These are phyloP conservation scores for Drosophila mettleri DNA, from an alignment of 2,888 invertebrate genomes.

Conservation along the genomic window DNA sequence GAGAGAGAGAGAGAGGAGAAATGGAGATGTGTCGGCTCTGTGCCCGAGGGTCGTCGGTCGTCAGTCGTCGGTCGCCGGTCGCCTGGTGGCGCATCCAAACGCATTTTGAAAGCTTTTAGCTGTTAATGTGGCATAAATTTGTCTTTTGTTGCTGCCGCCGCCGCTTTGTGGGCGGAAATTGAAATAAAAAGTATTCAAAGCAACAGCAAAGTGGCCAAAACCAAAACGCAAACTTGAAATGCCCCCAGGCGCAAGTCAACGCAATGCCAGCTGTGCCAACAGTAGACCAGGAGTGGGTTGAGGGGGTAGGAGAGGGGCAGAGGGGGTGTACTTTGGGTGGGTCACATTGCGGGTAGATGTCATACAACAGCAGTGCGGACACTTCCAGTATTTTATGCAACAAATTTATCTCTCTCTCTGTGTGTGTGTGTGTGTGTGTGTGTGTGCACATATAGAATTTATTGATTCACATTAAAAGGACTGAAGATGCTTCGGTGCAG, in stretches of 20 bases:
- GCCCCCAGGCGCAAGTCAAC: constrained; percentile 54
- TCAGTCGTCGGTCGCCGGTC: constrained; percentile 37
- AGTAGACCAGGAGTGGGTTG: not conserved
- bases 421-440: not conserved
- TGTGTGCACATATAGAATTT: constrained; percentile 31
- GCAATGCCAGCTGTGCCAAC: constrained; percentile 5
- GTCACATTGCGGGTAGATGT: constrained; percentile 1
- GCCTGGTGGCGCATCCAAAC: constrained; percentile 67
- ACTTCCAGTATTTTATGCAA: constrained; percentile 57
- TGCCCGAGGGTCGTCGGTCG: constrained; percentile 55
- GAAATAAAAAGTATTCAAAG: constrained; percentile 73
- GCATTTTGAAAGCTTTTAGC: constrained; percentile 80
- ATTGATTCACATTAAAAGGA: constrained; percentile 58
- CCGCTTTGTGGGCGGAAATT: constrained; percentile 71
- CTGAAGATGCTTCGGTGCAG: constrained; percentile 23
- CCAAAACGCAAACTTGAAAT: constrained; percentile 58
- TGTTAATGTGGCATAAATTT: constrained; percentile 82
- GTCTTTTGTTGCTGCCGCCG: constrained; percentile 61
- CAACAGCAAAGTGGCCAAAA: constrained; percentile 52
- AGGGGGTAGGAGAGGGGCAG: not conserved
- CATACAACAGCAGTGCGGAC: constrained; percentile 62
- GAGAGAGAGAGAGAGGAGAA: not conserved
- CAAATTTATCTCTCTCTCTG: constrained; percentile 13
- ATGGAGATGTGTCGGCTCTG: constrained; percentile 9
- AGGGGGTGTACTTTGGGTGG: not conserved